Base-by-base conservation (phyloP, 2,888 invertebrate genomes). In the Ormyrus thymus region DNA sequence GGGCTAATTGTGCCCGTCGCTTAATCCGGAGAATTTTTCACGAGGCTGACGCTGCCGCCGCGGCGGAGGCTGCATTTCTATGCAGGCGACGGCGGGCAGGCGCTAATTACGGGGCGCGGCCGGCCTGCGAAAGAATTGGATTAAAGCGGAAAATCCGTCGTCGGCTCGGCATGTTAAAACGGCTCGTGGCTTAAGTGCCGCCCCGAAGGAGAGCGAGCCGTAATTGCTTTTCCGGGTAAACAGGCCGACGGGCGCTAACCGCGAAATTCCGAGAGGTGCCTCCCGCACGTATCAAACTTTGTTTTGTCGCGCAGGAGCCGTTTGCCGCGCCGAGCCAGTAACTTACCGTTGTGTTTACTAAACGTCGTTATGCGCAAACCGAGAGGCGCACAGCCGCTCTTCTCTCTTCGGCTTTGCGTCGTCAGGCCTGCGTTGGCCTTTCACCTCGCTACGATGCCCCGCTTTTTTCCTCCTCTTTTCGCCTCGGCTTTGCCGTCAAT, bases 331-430 rank as follows among this genome's bases (percentile, higher is more conserved):
- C 84, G 85, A 85, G 85, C 29, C 29, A 29, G 85, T 87, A 88
- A 88, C 88, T 88, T 88, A 88, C 86, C 83, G 88, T 85, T 86
- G 87, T 88, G 87, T 87, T 89, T 87, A 86, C 89, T 84, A 86
- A 88, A 88, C 84, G 87, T 84, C 85, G 88, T 88, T 88, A 87
- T 86, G 83, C 82, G 51, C 51, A 29, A 29, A 29, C 29, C 29
- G 29, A 29, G 29, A 29, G 29, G 29, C 3, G 4, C 29, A 4
- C 29, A 4, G 29, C 29, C 29, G 29, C 29, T 29, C 29, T 29
- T 29, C 3, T 2, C 29, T 4, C 29, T 29, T 29, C 29, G 29
- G 29, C 29, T 29, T 29, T 11, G 11, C 10, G 61, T 75, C 68
- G 51, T 79, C 65, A 56, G 51, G 7, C 55, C 29, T 10, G 11